These are phyloP conservation scores for Chunga burmeisteri DNA, from an alignment of 2,113 vertebrate species.

Conservation along the genomic window DNA sequence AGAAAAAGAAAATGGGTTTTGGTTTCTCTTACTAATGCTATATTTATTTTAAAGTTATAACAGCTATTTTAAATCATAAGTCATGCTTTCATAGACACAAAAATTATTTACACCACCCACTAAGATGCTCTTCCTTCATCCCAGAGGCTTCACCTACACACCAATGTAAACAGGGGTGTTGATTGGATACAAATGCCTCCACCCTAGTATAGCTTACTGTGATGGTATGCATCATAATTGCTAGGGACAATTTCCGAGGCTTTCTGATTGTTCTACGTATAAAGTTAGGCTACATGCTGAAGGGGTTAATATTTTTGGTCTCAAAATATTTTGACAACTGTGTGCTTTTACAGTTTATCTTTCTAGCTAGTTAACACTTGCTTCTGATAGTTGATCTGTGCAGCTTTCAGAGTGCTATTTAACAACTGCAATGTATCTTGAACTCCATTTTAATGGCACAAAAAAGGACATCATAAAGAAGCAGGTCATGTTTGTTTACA, in stretches of 20 bases:
- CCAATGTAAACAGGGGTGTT: slow-evolving; percentile 33
- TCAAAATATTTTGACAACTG: not conserved
- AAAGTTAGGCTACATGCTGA: not conserved
- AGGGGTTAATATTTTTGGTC: not conserved
- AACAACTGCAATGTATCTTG: not conserved
- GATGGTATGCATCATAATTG: slow-evolving; percentile 2
- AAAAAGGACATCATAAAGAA: not conserved
- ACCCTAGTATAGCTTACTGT: not conserved
- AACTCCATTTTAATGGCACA: not conserved
- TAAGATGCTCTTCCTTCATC: not conserved
- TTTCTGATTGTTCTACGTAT: not conserved
- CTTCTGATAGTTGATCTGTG: not conserved
- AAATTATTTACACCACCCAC: not conserved
- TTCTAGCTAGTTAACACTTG: not conserved
- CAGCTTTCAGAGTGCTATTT: not conserved
- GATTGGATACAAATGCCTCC: not conserved
- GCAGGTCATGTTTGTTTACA: not conserved
- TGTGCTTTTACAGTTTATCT: not conserved
- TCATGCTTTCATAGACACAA: not conserved
- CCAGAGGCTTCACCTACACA: not conserved
- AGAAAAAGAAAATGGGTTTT: not conserved
- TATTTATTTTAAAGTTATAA: not conserved
- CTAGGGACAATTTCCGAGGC: not conserved
- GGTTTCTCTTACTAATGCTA: not conserved
- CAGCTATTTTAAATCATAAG: not conserved